phyloP scores from a whole-genome alignment of 2,888 invertebrate genomes.

The Tachina fera region DNA sequence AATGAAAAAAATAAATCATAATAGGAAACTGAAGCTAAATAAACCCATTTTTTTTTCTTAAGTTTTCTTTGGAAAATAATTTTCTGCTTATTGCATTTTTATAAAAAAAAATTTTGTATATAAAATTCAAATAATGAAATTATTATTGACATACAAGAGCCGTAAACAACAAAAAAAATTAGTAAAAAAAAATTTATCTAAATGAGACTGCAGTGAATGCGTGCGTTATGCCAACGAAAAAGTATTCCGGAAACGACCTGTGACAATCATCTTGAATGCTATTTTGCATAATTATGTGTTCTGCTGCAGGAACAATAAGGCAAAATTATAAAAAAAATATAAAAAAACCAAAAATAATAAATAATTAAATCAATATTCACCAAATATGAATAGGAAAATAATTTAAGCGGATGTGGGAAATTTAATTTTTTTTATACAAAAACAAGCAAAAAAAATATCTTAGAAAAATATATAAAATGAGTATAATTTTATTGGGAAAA shows the following conservation, averaged over 20 bases:
- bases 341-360: neutral
- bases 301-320: slow-evolving; percentile 3
- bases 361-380: slow-evolving; percentile 2
- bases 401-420: neutral
- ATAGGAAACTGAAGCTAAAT: too few species aligned
- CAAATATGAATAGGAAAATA: neutral
- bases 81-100: neutral
- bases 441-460: too few species aligned
- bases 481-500: neutral
- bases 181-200: neutral
- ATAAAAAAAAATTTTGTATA: neutral
- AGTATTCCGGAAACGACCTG: slow-evolving; percentile 53
- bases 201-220: neutral
- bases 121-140: neutral
- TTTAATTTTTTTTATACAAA: neutral
- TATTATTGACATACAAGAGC: neutral
- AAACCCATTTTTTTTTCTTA: neutral
- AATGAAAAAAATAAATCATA: too few species aligned
- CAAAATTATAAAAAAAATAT: slow-evolving; percentile 6
- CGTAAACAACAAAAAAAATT: neutral
- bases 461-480: too few species aligned
- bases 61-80: neutral
- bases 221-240: neutral
- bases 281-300: slow-evolving; percentile 58
- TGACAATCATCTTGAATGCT: slow-evolving; percentile 50